phyloP scores from a whole-genome alignment of 2,113 vertebrate genomes.

The Megaleporinus macrocephalus region DNA sequence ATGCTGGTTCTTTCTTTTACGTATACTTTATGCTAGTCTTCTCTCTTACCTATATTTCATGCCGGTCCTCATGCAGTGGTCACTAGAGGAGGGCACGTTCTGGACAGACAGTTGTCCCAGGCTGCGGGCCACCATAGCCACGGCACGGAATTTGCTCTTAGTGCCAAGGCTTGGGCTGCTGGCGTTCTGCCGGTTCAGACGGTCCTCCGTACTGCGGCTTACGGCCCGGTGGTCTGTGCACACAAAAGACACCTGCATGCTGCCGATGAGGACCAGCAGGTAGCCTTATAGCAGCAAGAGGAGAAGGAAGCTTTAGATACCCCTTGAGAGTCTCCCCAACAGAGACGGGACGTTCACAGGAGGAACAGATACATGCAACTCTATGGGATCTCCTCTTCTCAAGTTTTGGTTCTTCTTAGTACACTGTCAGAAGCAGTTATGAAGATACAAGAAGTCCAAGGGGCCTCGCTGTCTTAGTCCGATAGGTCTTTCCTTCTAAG shows the following conservation, averaged over 20 bases:
- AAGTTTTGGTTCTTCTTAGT: background rate
- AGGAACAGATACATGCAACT: background rate
- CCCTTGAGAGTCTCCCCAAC: slow-evolving; percentile 14
- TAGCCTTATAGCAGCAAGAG: background rate
- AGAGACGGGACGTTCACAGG: background rate
- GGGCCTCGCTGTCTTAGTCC: background rate
- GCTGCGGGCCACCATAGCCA: slow-evolving; percentile 95
- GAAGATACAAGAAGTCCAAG: background rate
- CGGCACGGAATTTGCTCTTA: slow-evolving; percentile 87
- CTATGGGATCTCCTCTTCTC: background rate
- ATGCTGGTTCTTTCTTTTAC: too few species aligned
- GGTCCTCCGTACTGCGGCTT: slow-evolving; percentile 87
- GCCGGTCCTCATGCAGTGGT: slow-evolving; percentile 84
- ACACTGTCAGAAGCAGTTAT: background rate
- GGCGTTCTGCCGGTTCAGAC: slow-evolving; percentile 86
- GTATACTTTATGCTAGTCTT: slow-evolving; percentile 86
- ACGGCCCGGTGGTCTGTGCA: slow-evolving; percentile 93
- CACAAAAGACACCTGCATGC: slow-evolving; percentile 95
- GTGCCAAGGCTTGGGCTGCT: slow-evolving; percentile 89
- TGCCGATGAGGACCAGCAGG: slow-evolving; percentile 33
- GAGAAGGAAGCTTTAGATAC: background rate
- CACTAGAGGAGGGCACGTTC: slow-evolving; percentile 79
- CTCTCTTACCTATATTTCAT: slow-evolving; percentile 94
- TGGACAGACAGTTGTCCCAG: slow-evolving; percentile 92
- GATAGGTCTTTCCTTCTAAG: background rate